A percentile compares a stretch with the other conserved stretches of the same genome.
Conservation (phyloP, 2,888 invertebrate genomes). For the Papilio gigon region DNA sequence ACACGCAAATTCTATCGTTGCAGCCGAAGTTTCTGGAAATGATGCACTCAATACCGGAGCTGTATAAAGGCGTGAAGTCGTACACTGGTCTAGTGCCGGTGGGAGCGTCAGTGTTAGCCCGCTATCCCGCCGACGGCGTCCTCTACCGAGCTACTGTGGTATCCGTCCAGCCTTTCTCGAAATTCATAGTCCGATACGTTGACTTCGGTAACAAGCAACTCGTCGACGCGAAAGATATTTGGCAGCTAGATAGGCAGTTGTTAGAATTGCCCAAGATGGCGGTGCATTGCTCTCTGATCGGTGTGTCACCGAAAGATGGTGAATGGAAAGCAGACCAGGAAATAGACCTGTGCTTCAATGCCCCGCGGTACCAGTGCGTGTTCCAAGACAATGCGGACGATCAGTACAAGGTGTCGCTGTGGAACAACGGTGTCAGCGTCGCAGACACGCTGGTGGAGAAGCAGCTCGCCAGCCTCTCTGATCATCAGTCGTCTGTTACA, state of each 20-base stretch:
- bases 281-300: conserved; percentile 84
- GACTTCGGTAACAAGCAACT: conserved; percentile 89
- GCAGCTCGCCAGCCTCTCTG: conserved; percentile 69
- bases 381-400: conserved; percentile 79
- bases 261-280: conserved; percentile 87
- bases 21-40: conserved; percentile 84
- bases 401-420: conserved; percentile 76
- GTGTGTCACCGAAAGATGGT: conserved; percentile 82
- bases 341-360: conserved; percentile 84
- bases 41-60: conserved; percentile 87
- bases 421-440: conserved; percentile 74
- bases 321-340: conserved; percentile 82
- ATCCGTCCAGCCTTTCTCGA: conserved; percentile 80
- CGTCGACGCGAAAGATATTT: conserved; percentile 85
- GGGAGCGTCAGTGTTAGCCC: conserved; percentile 86
- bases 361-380: conserved; percentile 82
- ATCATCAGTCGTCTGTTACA: conserved; percentile 68
- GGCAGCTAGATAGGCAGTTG: conserved; percentile 86
- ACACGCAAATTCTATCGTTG: conserved; percentile 81
- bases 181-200: conserved; percentile 86
- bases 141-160: conserved; percentile 87
- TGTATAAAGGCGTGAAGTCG: conserved; percentile 82
- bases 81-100: conserved; percentile 72
- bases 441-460: conserved; percentile 76
- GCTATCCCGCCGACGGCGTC: conserved; percentile 87